phyloP scores from a whole-genome alignment of 2,797 vertebrate species.

The Falco rusticolus region DNA sequence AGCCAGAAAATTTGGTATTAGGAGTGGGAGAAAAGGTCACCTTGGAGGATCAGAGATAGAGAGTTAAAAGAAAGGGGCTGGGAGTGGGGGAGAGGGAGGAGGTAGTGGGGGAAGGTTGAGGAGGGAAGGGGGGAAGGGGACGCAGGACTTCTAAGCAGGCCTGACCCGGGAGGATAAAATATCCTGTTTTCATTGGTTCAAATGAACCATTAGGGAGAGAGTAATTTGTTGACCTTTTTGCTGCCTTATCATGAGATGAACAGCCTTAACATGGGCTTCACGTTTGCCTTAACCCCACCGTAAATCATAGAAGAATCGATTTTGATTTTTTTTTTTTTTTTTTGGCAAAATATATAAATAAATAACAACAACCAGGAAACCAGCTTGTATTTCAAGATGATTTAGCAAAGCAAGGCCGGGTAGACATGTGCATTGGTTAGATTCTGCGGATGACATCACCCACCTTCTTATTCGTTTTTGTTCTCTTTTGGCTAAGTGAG shows the following conservation, averaged over 20 bases:
- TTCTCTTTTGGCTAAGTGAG: background rate
- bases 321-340: background rate
- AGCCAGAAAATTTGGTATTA: conserved; percentile 68
- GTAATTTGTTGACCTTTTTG: conserved; percentile 74
- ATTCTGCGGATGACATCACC: background rate
- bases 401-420: background rate
- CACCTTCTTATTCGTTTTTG: background rate
- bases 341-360: background rate
- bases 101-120: background rate
- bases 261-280: conserved; percentile 61
- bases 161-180: conserved; percentile 65
- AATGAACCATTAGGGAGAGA: conserved; percentile 71
- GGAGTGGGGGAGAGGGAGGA: conserved; percentile 8
- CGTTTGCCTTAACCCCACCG: conserved; percentile 40
- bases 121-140: conserved; percentile 15
- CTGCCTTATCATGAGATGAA: conserved; percentile 70
- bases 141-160: conserved; percentile 27
- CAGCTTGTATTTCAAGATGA: background rate
- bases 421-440: rapidly evolving
- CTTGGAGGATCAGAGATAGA: conserved; percentile 50
- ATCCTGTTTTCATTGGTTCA: conserved; percentile 69
- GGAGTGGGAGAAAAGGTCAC: conserved; percentile 68
- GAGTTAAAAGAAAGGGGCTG: conserved; percentile 41
- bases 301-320: conserved; percentile 53
- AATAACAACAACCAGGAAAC: background rate